Conservation (phyloP, 2,888 invertebrate species). For the Athalia circularis region DNA sequence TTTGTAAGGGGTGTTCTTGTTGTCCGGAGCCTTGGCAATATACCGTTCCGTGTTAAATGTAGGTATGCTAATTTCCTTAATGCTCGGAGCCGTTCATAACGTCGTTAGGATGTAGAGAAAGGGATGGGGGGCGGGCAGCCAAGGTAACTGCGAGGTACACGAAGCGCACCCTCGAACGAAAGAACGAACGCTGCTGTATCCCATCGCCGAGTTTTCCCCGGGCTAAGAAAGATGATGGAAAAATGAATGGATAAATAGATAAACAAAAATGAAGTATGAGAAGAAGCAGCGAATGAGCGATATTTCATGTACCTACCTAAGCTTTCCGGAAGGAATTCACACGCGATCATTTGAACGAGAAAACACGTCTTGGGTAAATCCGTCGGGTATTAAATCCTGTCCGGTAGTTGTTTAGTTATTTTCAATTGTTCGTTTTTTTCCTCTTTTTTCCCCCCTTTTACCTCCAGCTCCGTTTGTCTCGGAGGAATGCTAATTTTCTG, state of each 20-base stretch:
- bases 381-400: slow-evolving; percentile 49
- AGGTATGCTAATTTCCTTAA: slow-evolving; percentile 57
- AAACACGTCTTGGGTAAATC: too few species aligned
- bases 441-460: slow-evolving; percentile 35
- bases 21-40: slow-evolving; percentile 27
- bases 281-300: too few species aligned
- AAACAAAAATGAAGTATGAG: too few species aligned
- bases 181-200: too few species aligned
- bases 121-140: slow-evolving; percentile 17
- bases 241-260: too few species aligned
- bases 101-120: slow-evolving; percentile 50
- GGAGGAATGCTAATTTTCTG: slow-evolving; percentile 51
- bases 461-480: background rate
- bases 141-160: background rate
- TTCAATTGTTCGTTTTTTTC: slow-evolving; percentile 5
- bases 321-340: too few species aligned
- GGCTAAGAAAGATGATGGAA: too few species aligned
- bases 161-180: too few species aligned
- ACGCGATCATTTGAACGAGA: too few species aligned
- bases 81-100: slow-evolving; percentile 54
- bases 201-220: too few species aligned
- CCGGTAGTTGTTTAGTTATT: slow-evolving; percentile 29
- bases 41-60: slow-evolving; percentile 31
- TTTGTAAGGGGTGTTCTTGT: slow-evolving; percentile 51
- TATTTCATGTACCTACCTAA: too few species aligned